Evolutionary conservation across 2,888 invertebrate species (phyloP).

Genomic region (Elaeidobius kamerunicus): DNA sequence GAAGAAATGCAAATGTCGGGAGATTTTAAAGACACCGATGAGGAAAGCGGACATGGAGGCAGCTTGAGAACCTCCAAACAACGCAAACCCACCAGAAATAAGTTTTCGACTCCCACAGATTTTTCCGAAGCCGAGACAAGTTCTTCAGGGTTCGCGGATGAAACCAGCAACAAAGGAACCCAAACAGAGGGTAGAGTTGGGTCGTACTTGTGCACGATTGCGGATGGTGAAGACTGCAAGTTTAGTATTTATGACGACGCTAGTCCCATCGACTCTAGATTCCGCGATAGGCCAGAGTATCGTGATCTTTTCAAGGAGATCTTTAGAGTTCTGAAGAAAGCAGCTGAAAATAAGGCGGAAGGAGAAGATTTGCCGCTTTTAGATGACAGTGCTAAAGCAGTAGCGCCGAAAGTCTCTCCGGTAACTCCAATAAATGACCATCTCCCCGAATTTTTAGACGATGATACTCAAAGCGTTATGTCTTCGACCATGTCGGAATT

Average conservation of each 20-base stretch:
- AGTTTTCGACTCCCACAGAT: slow-evolving; percentile 72
- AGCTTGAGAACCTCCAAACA: slow-evolving; percentile 46
- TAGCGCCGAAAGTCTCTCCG: slow-evolving; percentile 58
- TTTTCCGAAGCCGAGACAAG: slow-evolving; percentile 84
- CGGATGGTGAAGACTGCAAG: slow-evolving; percentile 81
- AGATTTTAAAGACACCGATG: slow-evolving; percentile 67
- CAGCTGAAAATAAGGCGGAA: slow-evolving; percentile 79
- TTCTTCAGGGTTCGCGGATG: slow-evolving; percentile 78
- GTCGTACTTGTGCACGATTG: slow-evolving; percentile 80
- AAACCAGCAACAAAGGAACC: slow-evolving; percentile 78
- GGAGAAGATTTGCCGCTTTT: slow-evolving; percentile 71
- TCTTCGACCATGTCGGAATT: slow-evolving; percentile 74
- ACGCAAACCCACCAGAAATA: slow-evolving; percentile 53
- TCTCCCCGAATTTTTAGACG: slow-evolving; percentile 56
- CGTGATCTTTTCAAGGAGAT: slow-evolving; percentile 79
- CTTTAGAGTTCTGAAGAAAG: slow-evolving; percentile 77
- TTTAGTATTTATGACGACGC: slow-evolving; percentile 79
- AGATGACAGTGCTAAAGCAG: slow-evolving; percentile 57
- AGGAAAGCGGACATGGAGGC: slow-evolving; percentile 62
- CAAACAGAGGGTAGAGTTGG: slow-evolving; percentile 79
- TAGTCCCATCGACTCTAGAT: slow-evolving; percentile 76
- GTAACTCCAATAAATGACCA: slow-evolving; percentile 64
- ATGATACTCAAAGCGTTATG: slow-evolving; percentile 71
- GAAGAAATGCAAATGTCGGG: slow-evolving; percentile 75
- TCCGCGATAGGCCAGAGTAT: slow-evolving; percentile 80